phyloP scores from a whole-genome alignment of 2,888 invertebrate species.

The Himalopsyche anomala region DNA sequence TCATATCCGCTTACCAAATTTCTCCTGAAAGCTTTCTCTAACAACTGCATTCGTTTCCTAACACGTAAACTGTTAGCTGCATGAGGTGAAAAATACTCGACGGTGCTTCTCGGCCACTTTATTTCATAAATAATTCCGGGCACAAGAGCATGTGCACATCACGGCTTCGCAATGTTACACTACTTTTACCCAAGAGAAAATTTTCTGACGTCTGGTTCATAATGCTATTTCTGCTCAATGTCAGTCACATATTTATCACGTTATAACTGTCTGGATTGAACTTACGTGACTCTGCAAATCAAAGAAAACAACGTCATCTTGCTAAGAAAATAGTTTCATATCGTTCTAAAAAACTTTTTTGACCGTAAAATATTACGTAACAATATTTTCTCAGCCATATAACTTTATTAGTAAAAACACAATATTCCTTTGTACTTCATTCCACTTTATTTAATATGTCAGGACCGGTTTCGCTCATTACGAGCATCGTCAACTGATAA shows the following conservation, averaged over 20 bases:
- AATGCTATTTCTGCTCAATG: constrained; percentile 1
- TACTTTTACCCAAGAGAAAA: neutral
- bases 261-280: neutral
- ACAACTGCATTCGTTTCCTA: constrained; percentile 18
- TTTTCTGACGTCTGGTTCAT: constrained; percentile 11
- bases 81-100: constrained; percentile 1
- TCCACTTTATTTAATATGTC: no score
- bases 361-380: no score
- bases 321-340: no score
- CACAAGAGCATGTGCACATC: constrained; percentile 34
- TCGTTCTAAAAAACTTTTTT: no score
- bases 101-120: constrained; percentile 44
- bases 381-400: no score
- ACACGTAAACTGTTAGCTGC: constrained; percentile 11
- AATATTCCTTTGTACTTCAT: no score
- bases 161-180: constrained; percentile 9
- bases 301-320: neutral
- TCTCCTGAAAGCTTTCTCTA: neutral
- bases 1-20: neutral
- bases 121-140: constrained; percentile 50
- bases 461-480: no score
- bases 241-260: neutral
- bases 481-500: no score
- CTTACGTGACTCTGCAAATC: constrained; percentile 20
- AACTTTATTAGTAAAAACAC: no score